Conservation (phyloP, 2,797 vertebrate genomes). For the Sylvia borin region DNA sequence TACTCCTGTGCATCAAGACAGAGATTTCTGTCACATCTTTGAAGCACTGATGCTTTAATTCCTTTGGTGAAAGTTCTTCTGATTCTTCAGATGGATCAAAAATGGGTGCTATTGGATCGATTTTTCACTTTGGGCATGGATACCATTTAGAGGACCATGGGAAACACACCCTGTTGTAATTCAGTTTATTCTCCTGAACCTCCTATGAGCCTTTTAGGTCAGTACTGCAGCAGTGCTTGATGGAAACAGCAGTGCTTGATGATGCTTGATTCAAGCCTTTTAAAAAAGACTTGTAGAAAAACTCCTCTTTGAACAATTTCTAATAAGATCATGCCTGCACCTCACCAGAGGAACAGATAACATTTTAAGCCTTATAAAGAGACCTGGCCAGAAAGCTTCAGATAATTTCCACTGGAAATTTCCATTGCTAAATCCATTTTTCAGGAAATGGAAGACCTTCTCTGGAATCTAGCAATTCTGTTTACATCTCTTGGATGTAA, state of each 20-base stretch:
- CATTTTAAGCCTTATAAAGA: not conserved
- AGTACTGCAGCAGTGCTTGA: not conserved
- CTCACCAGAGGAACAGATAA: not conserved
- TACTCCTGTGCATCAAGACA: not conserved
- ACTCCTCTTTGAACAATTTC: not conserved
- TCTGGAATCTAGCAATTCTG: not conserved
- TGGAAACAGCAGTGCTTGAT: not conserved
- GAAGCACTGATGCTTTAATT: not conserved
- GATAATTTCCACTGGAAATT: not conserved
- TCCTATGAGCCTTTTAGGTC: not conserved
- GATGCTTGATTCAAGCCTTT: not conserved
- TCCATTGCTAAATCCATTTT: not conserved
- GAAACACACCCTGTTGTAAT: not conserved
- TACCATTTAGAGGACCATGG: not conserved
- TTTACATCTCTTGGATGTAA: not conserved
- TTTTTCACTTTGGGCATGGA: not conserved
- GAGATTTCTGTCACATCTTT: not conserved
- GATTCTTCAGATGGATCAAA: not conserved
- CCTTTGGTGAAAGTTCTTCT: not conserved
- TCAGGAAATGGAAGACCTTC: not conserved
- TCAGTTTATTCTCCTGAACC: not conserved
- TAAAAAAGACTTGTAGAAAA: not conserved
- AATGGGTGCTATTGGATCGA: not conserved
- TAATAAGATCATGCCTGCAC: not conserved
- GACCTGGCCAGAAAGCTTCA: not conserved